These are phyloP conservation scores for Labeo rohita DNA, from an alignment of 2,113 vertebrate species.

Conservation along the genomic window DNA sequence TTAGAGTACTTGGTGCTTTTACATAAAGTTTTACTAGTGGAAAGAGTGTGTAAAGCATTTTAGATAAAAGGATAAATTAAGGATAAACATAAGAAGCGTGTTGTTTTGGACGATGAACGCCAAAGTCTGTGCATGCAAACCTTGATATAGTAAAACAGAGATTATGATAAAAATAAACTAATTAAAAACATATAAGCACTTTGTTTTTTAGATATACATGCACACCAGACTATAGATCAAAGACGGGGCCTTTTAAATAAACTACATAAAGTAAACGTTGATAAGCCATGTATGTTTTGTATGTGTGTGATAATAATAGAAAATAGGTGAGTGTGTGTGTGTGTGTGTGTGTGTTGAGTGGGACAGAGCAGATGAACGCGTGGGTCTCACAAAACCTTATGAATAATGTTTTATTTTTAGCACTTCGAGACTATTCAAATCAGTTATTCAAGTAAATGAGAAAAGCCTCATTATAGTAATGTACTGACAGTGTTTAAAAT, in stretches of 20 bases:
- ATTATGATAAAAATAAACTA: not conserved
- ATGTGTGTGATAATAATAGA: slow-evolving; percentile 25
- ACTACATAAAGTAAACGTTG: not conserved
- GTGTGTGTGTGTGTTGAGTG: not conserved
- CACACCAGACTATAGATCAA: not conserved
- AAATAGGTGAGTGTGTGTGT: slow-evolving; percentile 4
- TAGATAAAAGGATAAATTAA: not conserved
- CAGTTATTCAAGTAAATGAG: not conserved
- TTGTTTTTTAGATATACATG: not conserved
- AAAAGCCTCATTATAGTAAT: not conserved
- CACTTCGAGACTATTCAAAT: not conserved
- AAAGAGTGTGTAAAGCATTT: not conserved
- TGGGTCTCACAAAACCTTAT: not conserved
- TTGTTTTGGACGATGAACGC: not conserved
- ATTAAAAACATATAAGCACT: not conserved
- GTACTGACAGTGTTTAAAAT: not conserved
- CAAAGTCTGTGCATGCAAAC: not conserved
- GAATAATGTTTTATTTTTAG: not conserved
- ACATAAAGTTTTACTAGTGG: not conserved
- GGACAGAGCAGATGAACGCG: not conserved
- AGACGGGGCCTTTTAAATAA: not conserved
- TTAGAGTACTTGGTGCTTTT: not conserved
- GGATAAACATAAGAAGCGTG: not conserved
- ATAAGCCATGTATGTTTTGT: slow-evolving; percentile 1
- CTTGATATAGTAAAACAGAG: not conserved